Conservation (phyloP, 2,888 invertebrate species). For the Carcina quercana region DNA sequence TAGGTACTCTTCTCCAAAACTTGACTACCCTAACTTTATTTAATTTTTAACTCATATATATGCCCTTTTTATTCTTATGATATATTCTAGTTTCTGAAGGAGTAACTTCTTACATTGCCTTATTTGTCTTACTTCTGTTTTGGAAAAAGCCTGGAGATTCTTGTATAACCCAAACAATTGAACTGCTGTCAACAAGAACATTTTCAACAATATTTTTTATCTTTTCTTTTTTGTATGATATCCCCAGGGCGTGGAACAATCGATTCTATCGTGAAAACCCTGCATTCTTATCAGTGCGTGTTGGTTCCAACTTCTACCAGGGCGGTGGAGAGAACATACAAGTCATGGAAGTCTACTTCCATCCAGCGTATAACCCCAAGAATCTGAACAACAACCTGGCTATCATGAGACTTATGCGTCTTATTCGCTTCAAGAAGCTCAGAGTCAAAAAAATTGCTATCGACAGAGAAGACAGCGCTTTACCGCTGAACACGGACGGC, state of each 20-base stretch:
- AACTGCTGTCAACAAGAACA: too few relatives aligned
- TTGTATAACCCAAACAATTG: too few relatives aligned
- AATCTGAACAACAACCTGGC: slow-evolving; percentile 45
- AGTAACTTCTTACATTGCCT: too few relatives aligned
- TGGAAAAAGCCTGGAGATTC: too few relatives aligned
- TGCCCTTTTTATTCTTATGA: background rate
- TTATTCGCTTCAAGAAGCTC: slow-evolving; percentile 22
- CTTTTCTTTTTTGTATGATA: background rate
- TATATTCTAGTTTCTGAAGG: background rate
- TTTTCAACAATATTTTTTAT: too few relatives aligned
- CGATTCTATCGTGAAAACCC: slow-evolving; percentile 57
- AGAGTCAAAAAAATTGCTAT: slow-evolving; percentile 43
- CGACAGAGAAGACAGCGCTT: slow-evolving; percentile 25
- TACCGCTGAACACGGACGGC: slow-evolving; percentile 33
- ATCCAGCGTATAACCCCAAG: slow-evolving; percentile 45
- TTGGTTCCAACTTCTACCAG: slow-evolving; percentile 45
- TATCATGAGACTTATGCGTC: slow-evolving; percentile 35
- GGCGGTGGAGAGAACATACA: slow-evolving; percentile 43
- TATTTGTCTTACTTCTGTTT: slow-evolving; percentile 1
- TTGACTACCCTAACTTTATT: too few relatives aligned
- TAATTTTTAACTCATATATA: too few relatives aligned
- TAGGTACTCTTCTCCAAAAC: too few relatives aligned
- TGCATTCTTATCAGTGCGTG: slow-evolving; percentile 44
- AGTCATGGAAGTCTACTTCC: slow-evolving; percentile 47
- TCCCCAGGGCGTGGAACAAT: slow-evolving; percentile 50